Percentiles rank a stretch among this genome's conserved stretches.
Evolutionary conservation across 2,113 vertebrate genomes (phyloP).

Genomic region (Laticauda colubrina): DNA sequence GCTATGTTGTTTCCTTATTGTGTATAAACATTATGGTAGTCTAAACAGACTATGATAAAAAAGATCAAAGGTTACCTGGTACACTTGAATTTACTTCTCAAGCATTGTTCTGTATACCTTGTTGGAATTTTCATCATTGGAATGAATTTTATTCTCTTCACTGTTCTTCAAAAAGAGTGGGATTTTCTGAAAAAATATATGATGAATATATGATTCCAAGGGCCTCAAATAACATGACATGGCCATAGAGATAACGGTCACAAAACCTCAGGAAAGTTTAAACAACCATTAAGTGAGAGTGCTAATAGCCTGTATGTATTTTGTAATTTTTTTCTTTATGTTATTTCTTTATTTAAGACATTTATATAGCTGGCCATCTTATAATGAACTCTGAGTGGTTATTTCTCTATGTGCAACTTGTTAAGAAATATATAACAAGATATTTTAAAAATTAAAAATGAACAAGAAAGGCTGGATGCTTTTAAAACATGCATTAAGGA

Average conservation of each 20-base stretch:
- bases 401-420: not conserved
- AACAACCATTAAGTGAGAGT: not conserved
- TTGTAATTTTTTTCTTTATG: not conserved
- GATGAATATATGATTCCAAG: not conserved
- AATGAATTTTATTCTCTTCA: not conserved
- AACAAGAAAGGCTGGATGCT: not conserved
- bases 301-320: not conserved
- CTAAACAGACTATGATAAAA: not conserved
- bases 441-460: not conserved
- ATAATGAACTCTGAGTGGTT: not conserved
- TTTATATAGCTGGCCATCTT: not conserved
- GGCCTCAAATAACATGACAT: not conserved
- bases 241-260: not conserved
- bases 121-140: not conserved
- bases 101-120: not conserved
- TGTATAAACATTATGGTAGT: not conserved
- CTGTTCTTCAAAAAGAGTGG: not conserved
- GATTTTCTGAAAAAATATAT: not conserved
- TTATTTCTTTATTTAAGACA: not conserved
- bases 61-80: not conserved
- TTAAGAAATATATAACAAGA: not conserved
- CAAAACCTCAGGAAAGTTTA: not conserved
- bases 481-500: not conserved
- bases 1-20: not conserved
- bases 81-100: not conserved